Base-by-base conservation (phyloP, 2,797 vertebrate genomes). In the Enteromius radiatus region DNA sequence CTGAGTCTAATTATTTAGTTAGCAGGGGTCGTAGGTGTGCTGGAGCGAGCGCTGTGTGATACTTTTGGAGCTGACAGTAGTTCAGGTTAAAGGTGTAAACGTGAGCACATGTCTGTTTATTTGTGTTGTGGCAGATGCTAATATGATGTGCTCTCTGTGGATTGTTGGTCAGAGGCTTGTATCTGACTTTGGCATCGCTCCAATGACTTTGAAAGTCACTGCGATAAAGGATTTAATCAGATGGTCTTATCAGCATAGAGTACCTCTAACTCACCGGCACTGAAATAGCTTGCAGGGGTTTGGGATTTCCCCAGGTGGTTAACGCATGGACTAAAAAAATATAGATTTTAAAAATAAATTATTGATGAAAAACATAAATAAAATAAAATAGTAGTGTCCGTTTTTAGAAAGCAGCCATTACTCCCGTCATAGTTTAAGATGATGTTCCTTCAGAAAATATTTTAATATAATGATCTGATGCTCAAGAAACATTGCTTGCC, bases 1-100 rank as follows among this genome's bases (percentile, higher is more conserved):
- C 74, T 7, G 61, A 82, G 63, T 76, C 81, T 68, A 82, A 82
- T 82, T 76, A 82, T 82, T 76, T 59, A 69, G 81, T 68, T 82
- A 76, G 73, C 81, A 67, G 81, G 81, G 64, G 81, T 76, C 49
- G 19, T 56, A 69, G 52, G 73, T 41, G 12, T 73, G 73, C 26
- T 3, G 0, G 19, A 49, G 79, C 3, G 14, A 81, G 43, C 41
- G 7, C 68, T 26, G 52, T 49, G 41, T 73, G 69, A 15, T 33
- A 52, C 68, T 26, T 81, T 81, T 81, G 79, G 56, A 76, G 81
- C 26, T 31, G 67, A 81, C 59, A 23, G 78, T 52, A 68, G 43
- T 38, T 84, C 78, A 47, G 52, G 64, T 81, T 76, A 63, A 77
- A 84, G 56, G 71, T 84, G 74, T 54, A 59, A 82, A 43, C 4